These are phyloP conservation scores for Drosophila nigromelanica DNA, from an alignment of 1,140 invertebrate genomes.

Conservation along the genomic window DNA sequence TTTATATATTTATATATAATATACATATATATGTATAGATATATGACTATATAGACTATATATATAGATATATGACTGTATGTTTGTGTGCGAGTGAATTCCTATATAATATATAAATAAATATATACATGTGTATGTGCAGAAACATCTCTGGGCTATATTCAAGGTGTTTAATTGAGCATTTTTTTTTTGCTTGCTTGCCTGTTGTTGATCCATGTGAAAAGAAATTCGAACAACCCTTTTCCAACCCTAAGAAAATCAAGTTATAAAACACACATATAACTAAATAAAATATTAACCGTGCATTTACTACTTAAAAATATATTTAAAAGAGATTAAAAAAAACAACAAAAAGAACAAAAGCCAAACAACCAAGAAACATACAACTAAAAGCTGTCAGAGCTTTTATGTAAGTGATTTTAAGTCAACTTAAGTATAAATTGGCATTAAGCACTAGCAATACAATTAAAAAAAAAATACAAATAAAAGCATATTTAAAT, in stretches of 20 bases:
- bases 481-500: slow-evolving; percentile 5
- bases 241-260: slow-evolving; percentile 10
- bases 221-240: slow-evolving; percentile 9
- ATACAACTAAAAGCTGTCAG: slow-evolving; percentile 33
- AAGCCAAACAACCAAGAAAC: slow-evolving; percentile 4
- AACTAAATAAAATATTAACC: slow-evolving; percentile 33
- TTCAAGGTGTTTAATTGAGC: slow-evolving; percentile 8
- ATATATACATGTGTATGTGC: slow-evolving; percentile 3
- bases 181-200: slow-evolving; percentile 30
- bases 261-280: slow-evolving; percentile 10
- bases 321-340: slow-evolving; percentile 12
- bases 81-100: slow-evolving; percentile 22
- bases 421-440: slow-evolving; percentile 36
- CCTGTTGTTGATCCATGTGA: slow-evolving; percentile 9
- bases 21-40: slow-evolving; percentile 24
- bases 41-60: background rate
- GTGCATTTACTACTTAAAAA: slow-evolving; percentile 45
- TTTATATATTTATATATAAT: slow-evolving; percentile 49
- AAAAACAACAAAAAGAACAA: background rate
- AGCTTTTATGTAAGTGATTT: slow-evolving; percentile 55
- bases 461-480: slow-evolving; percentile 13
- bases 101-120: slow-evolving; percentile 18
- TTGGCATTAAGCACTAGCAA: slow-evolving; percentile 27
- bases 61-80: background rate
- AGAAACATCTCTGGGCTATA: background rate